Conservation (phyloP, 1,140 invertebrate genomes). For the Parasteatoda tepidariorum region DNA sequence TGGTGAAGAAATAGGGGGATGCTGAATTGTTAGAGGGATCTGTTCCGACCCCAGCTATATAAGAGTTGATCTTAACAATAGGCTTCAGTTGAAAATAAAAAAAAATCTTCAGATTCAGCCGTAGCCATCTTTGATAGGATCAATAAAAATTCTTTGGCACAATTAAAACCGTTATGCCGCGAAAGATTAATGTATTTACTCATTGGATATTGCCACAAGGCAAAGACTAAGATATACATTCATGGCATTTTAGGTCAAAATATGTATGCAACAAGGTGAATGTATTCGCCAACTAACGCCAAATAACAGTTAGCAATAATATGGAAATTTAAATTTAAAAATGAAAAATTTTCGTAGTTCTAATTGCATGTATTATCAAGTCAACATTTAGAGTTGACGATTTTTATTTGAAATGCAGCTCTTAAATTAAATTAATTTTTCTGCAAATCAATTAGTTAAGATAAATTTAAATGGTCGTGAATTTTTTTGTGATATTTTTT, state of each 20-base stretch:
- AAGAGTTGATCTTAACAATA: not conserved
- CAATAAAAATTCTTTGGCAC: slow-evolving; percentile 58
- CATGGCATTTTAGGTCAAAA: not conserved
- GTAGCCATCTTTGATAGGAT: slow-evolving; percentile 12
- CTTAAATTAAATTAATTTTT: no score
- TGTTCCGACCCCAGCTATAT: not conserved
- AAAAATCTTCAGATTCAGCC: no score
- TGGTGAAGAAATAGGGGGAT: not conserved
- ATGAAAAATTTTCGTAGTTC: no score
- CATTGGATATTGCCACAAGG: slow-evolving; percentile 20
- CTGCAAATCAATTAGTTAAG: no score
- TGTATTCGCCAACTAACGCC: not conserved
- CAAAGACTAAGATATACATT: not conserved
- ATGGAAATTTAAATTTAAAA: not conserved
- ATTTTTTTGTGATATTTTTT: no score
- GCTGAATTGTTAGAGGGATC: slow-evolving; percentile 1
- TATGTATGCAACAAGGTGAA: no score
- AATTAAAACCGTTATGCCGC: slow-evolving; percentile 53
- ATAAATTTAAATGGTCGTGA: no score
- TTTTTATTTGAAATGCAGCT: no score
- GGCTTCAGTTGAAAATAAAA: slow-evolving; percentile 2
- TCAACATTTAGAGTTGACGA: no score
- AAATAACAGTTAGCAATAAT: not conserved
- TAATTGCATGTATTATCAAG: no score
- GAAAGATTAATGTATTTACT: slow-evolving; percentile 58